Evolutionary conservation across 1,140 invertebrate species (phyloP), one percentile per base, ranked within the genome.

Genomic region (Trachymyrmex septentrionalis): DNA sequence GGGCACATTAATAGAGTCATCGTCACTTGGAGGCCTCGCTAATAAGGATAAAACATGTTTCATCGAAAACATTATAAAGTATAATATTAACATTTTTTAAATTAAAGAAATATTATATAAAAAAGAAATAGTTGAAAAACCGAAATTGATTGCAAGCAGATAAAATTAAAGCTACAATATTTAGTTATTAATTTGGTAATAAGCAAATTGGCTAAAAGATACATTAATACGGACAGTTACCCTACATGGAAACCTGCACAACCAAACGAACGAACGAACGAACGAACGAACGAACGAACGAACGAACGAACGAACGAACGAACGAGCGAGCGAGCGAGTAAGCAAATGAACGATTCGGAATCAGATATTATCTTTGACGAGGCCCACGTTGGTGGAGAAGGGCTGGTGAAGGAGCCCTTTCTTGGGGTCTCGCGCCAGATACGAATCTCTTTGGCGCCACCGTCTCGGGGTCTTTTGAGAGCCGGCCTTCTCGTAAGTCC

Each of bases 341-440:
- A 89, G 85, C 87, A 91, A 92, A 89, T 87, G 92, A 89, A 90
- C 92, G 92, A 92, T 93, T 94, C 93, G 91, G 92, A 94, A 95
- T 95, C 94, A 95, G 94, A 94, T 95, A 93, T 93, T 95, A 95
- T 95, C 94, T 94, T 91, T 94, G 93, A 94, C 92, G 92, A 94
- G 93, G 88, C 72, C 88, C 86, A 84, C 80, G 86, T 34, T 84
- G 85, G 91, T 87, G 86, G 86, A 85, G 71, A 75, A 61, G 77
- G 24, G 63, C 50, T 63, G 38, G 48, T 61, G 77, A 81, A 69
- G 64, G 55, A 76, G 90, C 85, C 90, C 87, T 91, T 90, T 91
- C 89, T 92, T 77, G 87, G 89, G 88, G 87, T 85, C 92, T 92
- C 92, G 91, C 89, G 91, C 89, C 87, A 90, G 93, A 94, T 94